Base-by-base conservation (phyloP, 2,113 vertebrate species). In the Noturus placidus region DNA sequence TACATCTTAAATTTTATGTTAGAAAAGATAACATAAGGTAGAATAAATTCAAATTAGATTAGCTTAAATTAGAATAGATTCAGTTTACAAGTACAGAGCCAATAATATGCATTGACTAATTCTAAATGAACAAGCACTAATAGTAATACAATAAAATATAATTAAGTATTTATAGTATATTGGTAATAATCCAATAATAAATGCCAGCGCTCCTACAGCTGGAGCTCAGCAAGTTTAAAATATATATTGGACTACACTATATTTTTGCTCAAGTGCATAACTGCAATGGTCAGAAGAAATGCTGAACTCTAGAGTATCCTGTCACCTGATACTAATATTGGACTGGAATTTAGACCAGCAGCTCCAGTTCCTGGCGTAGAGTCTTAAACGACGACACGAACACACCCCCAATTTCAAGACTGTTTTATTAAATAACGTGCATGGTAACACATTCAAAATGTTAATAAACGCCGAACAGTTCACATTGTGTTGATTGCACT, bases 291-390 rank as follows among this genome's bases (percentile, higher is more conserved):
- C 38, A 63, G 57, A 65, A 63, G 74, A 33, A 52, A 79, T 35
- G 15, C 5, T 9, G 14, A 74, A 85, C 74, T 65, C 70, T 59
- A 77, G 20, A 86, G 17, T 57, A 50, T 70, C 25, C 78, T 70
- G 78, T 70, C 46, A 67, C 54, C 77, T 82, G 70, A 78, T 76
- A 61, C 72, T 63, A 61, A 70, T 19, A 70, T 46, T 67, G 65
- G 59, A 52, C 65, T 82, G 78, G 63, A 70, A 87, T 72, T 87
- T 17, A 81, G 33, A 56, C 50, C 85, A 81, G 33, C 67, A 42
- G 69, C 35, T 74, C 30, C 19, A 35, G 56, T 85, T n/a, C 25
- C 83, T 74, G 67, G 67, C 11, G 11, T 17, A 27, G 17, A 65
- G 65, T 56, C 50, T 54, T 33, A 70, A 70, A 19, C 65, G 27